Conservation (phyloP, 2,888 invertebrate genomes). For the Camponotus fellah region DNA sequence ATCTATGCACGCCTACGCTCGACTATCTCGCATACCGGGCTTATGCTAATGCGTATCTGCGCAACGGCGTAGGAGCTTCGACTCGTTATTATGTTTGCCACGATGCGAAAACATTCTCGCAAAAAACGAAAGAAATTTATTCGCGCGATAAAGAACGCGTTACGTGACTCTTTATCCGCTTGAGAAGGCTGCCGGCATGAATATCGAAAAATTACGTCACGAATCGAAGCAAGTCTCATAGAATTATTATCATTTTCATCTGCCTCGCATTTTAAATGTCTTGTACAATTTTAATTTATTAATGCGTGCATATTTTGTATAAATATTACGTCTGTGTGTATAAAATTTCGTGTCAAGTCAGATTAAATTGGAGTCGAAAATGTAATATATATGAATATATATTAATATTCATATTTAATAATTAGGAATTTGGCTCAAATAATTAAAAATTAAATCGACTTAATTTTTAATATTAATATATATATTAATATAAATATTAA, state of each 20-base stretch:
- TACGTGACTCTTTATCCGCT: constrained; percentile 24
- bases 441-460: too few species aligned
- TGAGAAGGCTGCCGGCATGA: constrained; percentile 19
- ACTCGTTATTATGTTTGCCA: constrained; percentile 51
- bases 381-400: not conserved
- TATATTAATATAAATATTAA: too few species aligned
- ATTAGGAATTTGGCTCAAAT: too few species aligned
- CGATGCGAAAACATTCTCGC: constrained; percentile 47
- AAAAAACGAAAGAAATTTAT: constrained; percentile 41
- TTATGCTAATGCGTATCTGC: constrained; percentile 75
- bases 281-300: not conserved
- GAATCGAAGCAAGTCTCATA: not conserved
- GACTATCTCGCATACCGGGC: constrained; percentile 72
- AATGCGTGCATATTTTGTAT: not conserved
- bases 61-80: constrained; percentile 64
- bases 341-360: not conserved
- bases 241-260: not conserved
- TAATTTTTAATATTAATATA: too few species aligned
- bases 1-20: constrained; percentile 74
- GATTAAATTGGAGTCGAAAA: not conserved
- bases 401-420: too few species aligned
- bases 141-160: constrained; percentile 32
- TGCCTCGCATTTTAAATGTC: not conserved
- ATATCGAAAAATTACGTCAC: constrained; percentile 23
- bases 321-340: not conserved